phyloP scores from a whole-genome alignment of 2,888 invertebrate genomes.

The Lottia gigantea region DNA sequence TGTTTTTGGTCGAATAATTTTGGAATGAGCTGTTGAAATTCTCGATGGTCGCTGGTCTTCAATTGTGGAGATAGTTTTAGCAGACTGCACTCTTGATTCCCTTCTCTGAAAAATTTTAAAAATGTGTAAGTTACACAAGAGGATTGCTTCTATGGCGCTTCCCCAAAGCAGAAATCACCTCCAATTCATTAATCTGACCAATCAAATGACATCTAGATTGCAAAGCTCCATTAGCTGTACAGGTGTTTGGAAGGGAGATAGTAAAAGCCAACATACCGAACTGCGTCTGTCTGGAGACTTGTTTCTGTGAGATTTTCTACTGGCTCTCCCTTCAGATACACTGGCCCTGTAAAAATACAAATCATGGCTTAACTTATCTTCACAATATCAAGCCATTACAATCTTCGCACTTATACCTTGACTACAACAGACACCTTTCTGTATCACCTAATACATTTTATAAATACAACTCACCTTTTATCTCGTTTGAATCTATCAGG shows the following conservation, averaged over 20 bases:
- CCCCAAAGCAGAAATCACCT: no score
- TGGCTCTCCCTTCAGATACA: conserved; percentile 5
- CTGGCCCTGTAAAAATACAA: background rate
- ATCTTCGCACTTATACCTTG: no score
- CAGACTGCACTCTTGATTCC: conserved; percentile 19
- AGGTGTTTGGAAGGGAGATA: no score
- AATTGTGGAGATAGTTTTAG: conserved; percentile 14
- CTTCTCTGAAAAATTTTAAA: background rate
- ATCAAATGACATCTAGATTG: no score
- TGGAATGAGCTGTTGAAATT: background rate
- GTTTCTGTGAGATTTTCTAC: conserved; percentile 22
- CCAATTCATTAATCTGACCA: no score
- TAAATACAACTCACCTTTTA: background rate
- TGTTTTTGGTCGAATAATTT: background rate
- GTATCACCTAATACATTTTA: no score
- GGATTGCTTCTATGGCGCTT: no score
- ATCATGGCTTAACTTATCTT: background rate
- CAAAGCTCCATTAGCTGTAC: no score
- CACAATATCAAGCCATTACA: no score
- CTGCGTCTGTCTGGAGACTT: conserved; percentile 27
- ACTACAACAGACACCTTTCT: no score
- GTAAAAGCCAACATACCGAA: conserved; percentile 17
- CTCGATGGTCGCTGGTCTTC: background rate
- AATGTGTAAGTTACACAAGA: no score
- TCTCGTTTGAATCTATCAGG: background rate